Evolutionary conservation across 2,113 vertebrate genomes (phyloP), one percentile per base, ranked within the genome.

Genomic region (Apodemus sylvaticus): DNA sequence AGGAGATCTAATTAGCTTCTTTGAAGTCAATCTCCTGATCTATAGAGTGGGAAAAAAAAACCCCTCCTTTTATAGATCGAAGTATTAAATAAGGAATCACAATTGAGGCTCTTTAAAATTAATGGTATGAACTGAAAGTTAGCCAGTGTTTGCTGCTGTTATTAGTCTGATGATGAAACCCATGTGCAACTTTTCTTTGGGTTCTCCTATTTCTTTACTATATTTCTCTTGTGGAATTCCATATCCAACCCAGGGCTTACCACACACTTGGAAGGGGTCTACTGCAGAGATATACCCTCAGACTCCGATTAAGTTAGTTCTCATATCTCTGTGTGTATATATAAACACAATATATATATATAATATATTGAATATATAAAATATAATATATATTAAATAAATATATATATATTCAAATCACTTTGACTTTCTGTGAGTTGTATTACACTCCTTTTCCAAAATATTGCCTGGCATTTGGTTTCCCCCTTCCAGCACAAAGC

Each of bases 221-320:
- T 29, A n/a, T 53, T 71, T 53, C 24, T 39, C 14, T 39, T 64
- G 34, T 73, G 36, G 36, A 55, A 88, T 14, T 55, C 12, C 16
- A 7, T 12, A 55, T 55, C 2, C 24, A 71, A 48, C 62, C 31
- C 9, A 86, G 83, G 19, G 29, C 3, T 36, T 51, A 68, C 5
- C 29, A 36, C 17, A 34, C 1, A 22, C 3, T 11, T 39, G 19
- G 2, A 42, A 24, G 26, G 2, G 20, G 8, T 39, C 34, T 74
- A 17, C 14, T 45, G 26, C 24, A 20, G 3, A 86, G 24, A 1
- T 5, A 1, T 6, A 42, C 2, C 7, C 7, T 48, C 11, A 51
- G 39, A 0, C 68, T 11, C 4, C 16, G 11, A 14, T 29, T 9
- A 3, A 14, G 13, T 85, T 14, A 11, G 29, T 26, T 60, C 4